phyloP scores from a whole-genome alignment of 2,113 vertebrate genomes.

The Sander vitreus region DNA sequence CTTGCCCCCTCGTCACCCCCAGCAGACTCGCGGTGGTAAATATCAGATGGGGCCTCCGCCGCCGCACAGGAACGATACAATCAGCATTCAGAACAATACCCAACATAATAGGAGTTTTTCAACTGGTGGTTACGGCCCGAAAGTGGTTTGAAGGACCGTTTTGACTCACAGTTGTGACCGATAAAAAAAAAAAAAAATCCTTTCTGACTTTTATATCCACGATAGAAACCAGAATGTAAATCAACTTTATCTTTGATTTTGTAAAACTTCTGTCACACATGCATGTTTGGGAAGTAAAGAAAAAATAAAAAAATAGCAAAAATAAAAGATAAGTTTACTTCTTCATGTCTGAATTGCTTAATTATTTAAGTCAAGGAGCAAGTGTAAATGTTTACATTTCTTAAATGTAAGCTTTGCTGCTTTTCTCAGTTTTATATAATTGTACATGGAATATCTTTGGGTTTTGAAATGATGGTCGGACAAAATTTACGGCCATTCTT shows the following conservation, averaged over 20 bases:
- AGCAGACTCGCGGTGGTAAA: slow-evolving; percentile 72
- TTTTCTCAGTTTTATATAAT: background rate
- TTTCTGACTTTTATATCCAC: slow-evolving; percentile 10
- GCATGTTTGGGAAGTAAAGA: slow-evolving; percentile 3
- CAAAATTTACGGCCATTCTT: too few relatives aligned
- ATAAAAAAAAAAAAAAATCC: background rate
- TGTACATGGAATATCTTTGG: background rate
- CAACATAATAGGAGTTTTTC: slow-evolving; percentile 50
- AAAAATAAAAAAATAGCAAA: background rate
- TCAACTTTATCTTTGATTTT: slow-evolving; percentile 7
- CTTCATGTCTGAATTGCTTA: background rate
- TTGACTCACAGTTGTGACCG: slow-evolving; percentile 1
- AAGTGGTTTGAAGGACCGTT: slow-evolving; percentile 44
- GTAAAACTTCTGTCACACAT: slow-evolving; percentile 19
- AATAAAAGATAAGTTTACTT: background rate
- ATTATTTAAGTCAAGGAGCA: background rate
- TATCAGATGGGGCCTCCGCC: slow-evolving; percentile 73
- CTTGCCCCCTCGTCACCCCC: slow-evolving; percentile 81
- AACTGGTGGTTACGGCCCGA: slow-evolving; percentile 49
- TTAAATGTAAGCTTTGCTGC: background rate
- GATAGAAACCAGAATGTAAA: background rate
- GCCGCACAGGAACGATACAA: slow-evolving; percentile 40
- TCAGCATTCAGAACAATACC: slow-evolving; percentile 68
- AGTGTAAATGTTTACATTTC: background rate
- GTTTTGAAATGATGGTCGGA: background rate